These are phyloP conservation scores for Poeciliopsis paucimaculata DNA, from an alignment of 2,797 vertebrate species.

Conservation along the genomic window DNA sequence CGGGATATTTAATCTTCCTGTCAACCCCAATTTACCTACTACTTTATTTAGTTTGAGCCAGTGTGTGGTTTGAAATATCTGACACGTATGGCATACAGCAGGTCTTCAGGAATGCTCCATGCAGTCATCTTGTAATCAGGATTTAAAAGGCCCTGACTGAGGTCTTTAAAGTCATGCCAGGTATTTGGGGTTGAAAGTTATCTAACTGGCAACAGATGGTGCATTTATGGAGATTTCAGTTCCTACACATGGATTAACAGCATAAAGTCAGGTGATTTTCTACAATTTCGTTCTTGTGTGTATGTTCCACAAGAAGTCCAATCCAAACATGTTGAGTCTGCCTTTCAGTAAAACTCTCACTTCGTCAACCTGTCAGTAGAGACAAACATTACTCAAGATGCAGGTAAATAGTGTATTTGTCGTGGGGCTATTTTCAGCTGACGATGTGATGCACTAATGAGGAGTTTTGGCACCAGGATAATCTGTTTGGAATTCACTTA, in stretches of 20 bases:
- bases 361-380: constrained; percentile 2
- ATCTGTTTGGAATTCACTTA: constrained; percentile 4
- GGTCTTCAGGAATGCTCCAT: neutral
- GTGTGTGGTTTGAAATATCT: constrained; percentile 14
- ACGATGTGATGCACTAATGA: constrained; percentile 11
- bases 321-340: neutral
- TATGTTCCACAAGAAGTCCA: constrained; percentile 3
- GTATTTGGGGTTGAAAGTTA: constrained; percentile 42
- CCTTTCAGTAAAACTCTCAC: neutral
- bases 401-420: neutral
- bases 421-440: constrained; percentile 2
- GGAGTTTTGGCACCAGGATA: constrained; percentile 8
- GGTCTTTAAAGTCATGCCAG: constrained; percentile 38
- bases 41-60: constrained; percentile 22
- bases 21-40: constrained; percentile 38
- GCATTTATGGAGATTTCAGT: constrained; percentile 28
- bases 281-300: constrained; percentile 8
- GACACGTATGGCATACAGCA: neutral
- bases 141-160: constrained; percentile 26
- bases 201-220: constrained; percentile 24
- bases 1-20: constrained; percentile 31
- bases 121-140: constrained; percentile 24
- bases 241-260: constrained; percentile 18
- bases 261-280: constrained; percentile 15
- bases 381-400: constrained; percentile 6